phyloP scores from a whole-genome alignment of 2,113 vertebrate species.

The Oryzias celebensis region DNA sequence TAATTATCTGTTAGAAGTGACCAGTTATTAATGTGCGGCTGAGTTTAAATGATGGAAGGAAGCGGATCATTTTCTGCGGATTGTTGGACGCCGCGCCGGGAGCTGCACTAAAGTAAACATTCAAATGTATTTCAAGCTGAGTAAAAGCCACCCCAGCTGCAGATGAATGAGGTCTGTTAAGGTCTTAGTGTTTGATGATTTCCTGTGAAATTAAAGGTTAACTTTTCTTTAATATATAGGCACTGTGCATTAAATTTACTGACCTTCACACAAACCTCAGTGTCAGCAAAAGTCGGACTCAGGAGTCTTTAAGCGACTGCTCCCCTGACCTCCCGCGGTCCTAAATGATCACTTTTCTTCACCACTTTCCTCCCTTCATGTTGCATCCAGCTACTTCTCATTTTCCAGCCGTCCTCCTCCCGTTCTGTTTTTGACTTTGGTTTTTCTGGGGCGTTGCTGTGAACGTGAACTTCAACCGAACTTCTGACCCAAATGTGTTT shows the following conservation, averaged over 20 bases:
- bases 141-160: background rate
- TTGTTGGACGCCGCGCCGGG: background rate
- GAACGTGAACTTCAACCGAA: constrained; percentile 63
- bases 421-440: constrained; percentile 3
- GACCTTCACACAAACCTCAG: constrained; percentile 52
- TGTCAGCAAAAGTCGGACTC: constrained; percentile 25
- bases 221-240: background rate
- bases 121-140: constrained; percentile 8
- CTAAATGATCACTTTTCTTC: constrained; percentile 49
- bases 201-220: background rate
- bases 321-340: constrained; percentile 30
- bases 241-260: constrained; percentile 9
- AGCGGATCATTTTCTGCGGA: background rate
- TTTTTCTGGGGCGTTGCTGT: constrained; percentile 49
- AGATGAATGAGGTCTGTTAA: background rate
- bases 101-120: background rate
- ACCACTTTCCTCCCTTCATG: constrained; percentile 27
- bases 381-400: constrained; percentile 17
- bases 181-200: background rate
- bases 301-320: constrained; percentile 16
- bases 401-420: constrained; percentile 2
- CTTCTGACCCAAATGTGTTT: constrained; percentile 50
- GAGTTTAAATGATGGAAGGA: too few relatives aligned
- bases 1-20: too few relatives aligned
- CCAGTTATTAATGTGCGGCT: too few relatives aligned